Percentiles rank a stretch among this genome's conserved stretches.
Evolutionary conservation across 37 sponge, comb jelly and placozoan genomes (phyloP).

Genomic region (Bolinopsis microptera): DNA sequence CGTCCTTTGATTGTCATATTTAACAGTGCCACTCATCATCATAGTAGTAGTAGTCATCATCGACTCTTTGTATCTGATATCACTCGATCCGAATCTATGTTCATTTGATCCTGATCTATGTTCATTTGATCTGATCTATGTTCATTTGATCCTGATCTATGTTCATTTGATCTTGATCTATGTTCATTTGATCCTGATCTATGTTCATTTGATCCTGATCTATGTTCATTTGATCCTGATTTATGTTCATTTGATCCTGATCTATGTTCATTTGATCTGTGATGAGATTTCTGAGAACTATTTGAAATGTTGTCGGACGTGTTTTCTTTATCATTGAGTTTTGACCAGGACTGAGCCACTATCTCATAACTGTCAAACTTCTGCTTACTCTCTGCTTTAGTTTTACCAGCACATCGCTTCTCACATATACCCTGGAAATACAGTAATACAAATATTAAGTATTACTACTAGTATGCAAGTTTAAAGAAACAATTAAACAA

Average conservation of each 20-base stretch:
- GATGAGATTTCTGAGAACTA: neutral
- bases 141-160: neutral
- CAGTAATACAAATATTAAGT: too few species aligned
- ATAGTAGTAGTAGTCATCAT: too few species aligned
- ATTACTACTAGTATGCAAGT: too few species aligned
- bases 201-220: neutral
- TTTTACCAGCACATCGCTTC: neutral
- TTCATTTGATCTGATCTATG: neutral
- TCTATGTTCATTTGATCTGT: neutral
- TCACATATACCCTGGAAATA: neutral
- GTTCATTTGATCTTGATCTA: neutral
- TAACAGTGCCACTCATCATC: too few species aligned
- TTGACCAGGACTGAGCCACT: neutral
- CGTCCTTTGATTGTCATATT: too few species aligned
- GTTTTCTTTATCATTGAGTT: neutral
- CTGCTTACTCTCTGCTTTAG: neutral
- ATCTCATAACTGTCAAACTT: neutral
- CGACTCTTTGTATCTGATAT: neutral
- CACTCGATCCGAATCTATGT: neutral
- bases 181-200: neutral
- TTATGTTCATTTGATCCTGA: neutral
- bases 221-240: neutral
- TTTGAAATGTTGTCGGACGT: neutral
- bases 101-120: neutral
- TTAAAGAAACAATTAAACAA: too few species aligned